phyloP scores from a whole-genome alignment of 1,140 invertebrate genomes.

The Archivesica marissinica region DNA sequence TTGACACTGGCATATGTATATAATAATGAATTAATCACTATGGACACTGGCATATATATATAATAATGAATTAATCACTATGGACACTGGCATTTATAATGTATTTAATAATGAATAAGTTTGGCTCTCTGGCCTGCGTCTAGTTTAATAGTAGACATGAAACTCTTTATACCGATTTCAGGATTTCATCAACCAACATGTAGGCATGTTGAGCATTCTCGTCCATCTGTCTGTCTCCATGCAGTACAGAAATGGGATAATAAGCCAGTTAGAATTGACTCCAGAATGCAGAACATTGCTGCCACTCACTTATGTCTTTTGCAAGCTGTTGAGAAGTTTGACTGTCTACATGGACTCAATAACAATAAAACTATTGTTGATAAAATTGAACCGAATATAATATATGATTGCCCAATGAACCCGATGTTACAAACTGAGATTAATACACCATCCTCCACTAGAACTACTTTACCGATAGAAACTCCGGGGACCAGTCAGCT shows the following conservation, averaged over 20 bases:
- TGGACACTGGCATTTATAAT: too few species aligned
- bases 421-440: not conserved
- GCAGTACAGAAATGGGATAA: not conserved
- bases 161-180: not conserved
- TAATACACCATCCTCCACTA: not conserved
- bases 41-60: too few species aligned
- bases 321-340: not conserved
- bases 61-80: too few species aligned
- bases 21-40: too few species aligned
- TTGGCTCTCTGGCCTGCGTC: too few species aligned
- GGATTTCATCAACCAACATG: not conserved
- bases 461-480: not conserved
- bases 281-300: too few species aligned
- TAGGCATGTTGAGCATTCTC: not conserved
- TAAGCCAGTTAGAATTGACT: not conserved
- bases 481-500: conserved; percentile 1
- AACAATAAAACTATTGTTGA: not conserved
- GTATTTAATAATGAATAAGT: too few species aligned
- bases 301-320: not conserved
- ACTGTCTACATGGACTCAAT: not conserved
- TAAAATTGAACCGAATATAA: not conserved
- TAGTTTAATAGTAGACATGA: not conserved
- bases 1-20: too few species aligned
- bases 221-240: not conserved
- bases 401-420: not conserved